phyloP scores from a whole-genome alignment of 2,888 invertebrate genomes.

The Napeogenes sylphis region DNA sequence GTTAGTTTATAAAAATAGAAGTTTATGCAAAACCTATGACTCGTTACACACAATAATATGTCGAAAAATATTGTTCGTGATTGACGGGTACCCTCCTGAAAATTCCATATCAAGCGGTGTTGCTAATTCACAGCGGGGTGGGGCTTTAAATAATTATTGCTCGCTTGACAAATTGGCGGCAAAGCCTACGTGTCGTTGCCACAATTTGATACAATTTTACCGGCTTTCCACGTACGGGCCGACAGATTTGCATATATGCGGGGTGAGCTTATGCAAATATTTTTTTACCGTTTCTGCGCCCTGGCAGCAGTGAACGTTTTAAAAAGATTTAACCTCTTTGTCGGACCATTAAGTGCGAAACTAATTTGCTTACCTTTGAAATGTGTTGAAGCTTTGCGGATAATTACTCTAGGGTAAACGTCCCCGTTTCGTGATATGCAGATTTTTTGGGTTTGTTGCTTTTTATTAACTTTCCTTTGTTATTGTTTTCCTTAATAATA shows the following conservation, averaged over 20 bases:
- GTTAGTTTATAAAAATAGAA: too few relatives aligned
- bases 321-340: constrained; percentile 78
- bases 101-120: constrained; percentile 35
- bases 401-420: constrained; percentile 66
- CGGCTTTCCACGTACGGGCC: constrained; percentile 66
- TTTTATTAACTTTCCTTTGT: constrained; percentile 16
- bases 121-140: constrained; percentile 48
- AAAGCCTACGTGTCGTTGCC: constrained; percentile 67
- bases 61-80: background rate
- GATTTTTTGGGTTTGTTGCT: constrained; percentile 46
- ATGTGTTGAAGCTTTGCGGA: constrained; percentile 71
- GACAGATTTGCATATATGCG: constrained; percentile 70
- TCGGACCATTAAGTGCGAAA: constrained; percentile 77
- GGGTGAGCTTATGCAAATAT: constrained; percentile 74
- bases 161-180: constrained; percentile 73
- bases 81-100: constrained; percentile 24
- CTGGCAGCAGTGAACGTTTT: constrained; percentile 71
- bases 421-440: constrained; percentile 70
- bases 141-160: constrained; percentile 71
- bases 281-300: constrained; percentile 70
- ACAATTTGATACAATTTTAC: constrained; percentile 77
- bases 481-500: constrained; percentile 10
- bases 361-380: constrained; percentile 78
- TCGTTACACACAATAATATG: too few relatives aligned
- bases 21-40: too few relatives aligned